Conservation (phyloP, 1,140 invertebrate species). For the Acyrthosiphon pisum region DNA sequence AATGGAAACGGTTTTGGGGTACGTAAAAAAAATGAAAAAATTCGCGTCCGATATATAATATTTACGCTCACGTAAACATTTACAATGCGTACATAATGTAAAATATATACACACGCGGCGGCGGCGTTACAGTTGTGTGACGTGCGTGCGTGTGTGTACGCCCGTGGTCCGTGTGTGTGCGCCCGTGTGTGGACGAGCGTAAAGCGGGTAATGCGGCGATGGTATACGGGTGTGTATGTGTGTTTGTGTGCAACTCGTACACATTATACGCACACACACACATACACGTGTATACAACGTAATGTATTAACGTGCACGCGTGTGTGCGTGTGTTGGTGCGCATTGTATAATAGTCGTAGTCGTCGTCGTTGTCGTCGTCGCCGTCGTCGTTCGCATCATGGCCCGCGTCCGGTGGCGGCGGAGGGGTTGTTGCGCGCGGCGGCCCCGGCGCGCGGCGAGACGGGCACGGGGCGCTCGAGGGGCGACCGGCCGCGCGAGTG, state of each 20-base stretch:
- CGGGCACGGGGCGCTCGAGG: neutral
- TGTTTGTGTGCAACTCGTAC: neutral
- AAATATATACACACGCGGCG: neutral
- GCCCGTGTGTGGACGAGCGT: neutral
- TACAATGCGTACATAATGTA: constrained; percentile 51
- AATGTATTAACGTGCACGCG: neutral
- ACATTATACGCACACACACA: neutral
- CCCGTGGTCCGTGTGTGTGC: neutral
- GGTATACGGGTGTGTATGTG: neutral
- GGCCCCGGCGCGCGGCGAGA: neutral
- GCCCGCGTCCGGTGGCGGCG: neutral
- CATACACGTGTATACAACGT: constrained; percentile 1
- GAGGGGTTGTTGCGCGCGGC: neutral
- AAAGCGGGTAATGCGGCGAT: neutral
- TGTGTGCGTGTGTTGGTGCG: neutral
- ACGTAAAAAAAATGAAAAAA: neutral
- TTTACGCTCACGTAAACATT: constrained; percentile 53
- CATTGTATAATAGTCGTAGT: constrained; percentile 23
- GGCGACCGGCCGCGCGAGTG: neutral
- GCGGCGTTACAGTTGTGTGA: constrained; percentile 13
- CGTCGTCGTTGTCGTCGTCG: neutral
- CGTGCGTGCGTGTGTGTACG: neutral
- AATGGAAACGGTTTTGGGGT: neutral
- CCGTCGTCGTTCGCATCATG: neutral
- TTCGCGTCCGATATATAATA: constrained; percentile 13